Conservation (phyloP, 92 coral and sea anemone genomes). For the Desmophyllum pertusum region DNA sequence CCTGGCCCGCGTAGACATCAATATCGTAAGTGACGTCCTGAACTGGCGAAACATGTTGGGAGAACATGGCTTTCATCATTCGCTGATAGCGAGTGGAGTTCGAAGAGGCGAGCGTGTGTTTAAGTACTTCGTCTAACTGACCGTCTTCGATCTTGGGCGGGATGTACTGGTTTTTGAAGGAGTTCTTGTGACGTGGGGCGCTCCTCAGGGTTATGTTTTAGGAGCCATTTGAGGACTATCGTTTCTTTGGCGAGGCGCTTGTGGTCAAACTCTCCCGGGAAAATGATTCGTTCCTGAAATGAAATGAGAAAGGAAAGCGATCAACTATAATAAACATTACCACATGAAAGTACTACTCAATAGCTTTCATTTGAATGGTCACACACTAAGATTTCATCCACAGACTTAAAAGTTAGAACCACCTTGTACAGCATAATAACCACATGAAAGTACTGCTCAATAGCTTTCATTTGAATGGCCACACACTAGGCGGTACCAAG, state of each 20-base stretch:
- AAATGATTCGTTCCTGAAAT: conserved; percentile 78
- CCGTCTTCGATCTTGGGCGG: conserved; percentile 98
- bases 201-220: conserved; percentile 86
- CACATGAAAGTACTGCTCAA: neutral
- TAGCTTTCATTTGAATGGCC: neutral
- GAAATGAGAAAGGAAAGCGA: neutral
- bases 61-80: conserved; percentile 83
- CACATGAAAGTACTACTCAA: too few species aligned
- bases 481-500: neutral
- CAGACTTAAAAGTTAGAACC: neutral
- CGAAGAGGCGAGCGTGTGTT: conserved; percentile 89
- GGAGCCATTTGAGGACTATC: conserved; percentile 83
- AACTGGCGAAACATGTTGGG: conserved; percentile 77
- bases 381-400: neutral
- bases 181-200: conserved; percentile 98
- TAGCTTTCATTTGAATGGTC: too few species aligned
- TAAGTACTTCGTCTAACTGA: conserved; percentile 90
- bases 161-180: conserved; percentile 90
- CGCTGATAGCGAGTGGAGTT: conserved; percentile 94
- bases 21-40: conserved; percentile 88
- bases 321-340: too few species aligned
- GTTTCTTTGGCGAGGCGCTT: conserved; percentile 80
- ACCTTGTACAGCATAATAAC: neutral
- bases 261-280: conserved; percentile 84
- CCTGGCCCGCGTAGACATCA: conserved; percentile 65